Evolutionary conservation across 2,888 invertebrate species (phyloP), one percentile per base, ranked within the genome.

Genomic region (Nasonovia ribisnigri): DNA sequence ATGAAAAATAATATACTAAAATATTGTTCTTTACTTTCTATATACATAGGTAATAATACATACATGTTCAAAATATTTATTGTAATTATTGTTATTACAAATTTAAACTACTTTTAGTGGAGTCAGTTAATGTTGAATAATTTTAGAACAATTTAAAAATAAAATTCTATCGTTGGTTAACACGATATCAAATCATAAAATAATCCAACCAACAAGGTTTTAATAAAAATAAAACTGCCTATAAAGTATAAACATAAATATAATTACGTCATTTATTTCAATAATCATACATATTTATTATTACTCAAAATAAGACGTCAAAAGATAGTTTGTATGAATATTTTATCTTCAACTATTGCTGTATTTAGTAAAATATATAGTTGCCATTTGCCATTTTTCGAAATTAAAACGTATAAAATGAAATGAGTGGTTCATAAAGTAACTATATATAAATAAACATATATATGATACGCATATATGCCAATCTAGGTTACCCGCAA

Each of bases 401-500:
- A 91, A 91, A 86, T n/a, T 84, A n/a, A 20, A 57, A 86, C 86
- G n/a, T 86, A 67, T 67, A 54, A 57, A 57, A 20, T 43, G n/a
- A 86, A 57, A 60, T 60, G 8, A 60, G 26, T 36, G 51, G 36
- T 92, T 92, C 60, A 60, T 92, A 46, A 84, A 84, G 91, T 57
- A 54, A 43, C 51, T 48, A 88, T 51, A 51, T 88, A 88, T 88
- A 54, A 46, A 46, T 46, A 46, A 46, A 24, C 24, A 54, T 54
- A 24, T 43, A 84, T 84, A 84, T 84, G 26, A 43, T 29, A 43
- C 26, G 42, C 29, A 84, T 84, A 48, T 48, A 86, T 36, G 26
- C 24, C 42, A 88, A 92, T 67, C 60, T 92, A 88, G 92, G 92
- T 92, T 92, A 67, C 29, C 36, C 8, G 67, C 67, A 42, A 51